phyloP scores from a whole-genome alignment of 2,888 invertebrate species.

The Meghimatium bilineatum region DNA sequence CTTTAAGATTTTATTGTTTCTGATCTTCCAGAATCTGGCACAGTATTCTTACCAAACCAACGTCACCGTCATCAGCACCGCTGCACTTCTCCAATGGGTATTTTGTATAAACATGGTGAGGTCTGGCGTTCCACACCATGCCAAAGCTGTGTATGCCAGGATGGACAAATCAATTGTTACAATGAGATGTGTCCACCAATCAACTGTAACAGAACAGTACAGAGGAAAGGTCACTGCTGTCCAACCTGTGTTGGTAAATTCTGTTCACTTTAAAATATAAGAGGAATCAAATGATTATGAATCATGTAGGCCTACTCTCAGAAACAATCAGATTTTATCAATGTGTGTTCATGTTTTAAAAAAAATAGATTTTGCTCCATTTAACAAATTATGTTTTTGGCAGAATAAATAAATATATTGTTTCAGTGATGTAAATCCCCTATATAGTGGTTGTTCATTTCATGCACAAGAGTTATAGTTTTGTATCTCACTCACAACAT shows the following conservation, averaged over 20 bases:
- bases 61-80: conserved; percentile 25
- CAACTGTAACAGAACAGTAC: conserved; percentile 76
- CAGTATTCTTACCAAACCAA: conserved; percentile 35
- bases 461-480: no score
- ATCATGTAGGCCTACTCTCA: no score
- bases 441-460: no score
- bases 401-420: no score
- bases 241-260: conserved; percentile 78
- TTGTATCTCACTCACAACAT: no score
- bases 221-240: conserved; percentile 79
- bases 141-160: conserved; percentile 78
- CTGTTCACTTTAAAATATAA: background rate
- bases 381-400: no score
- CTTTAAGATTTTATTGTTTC: background rate
- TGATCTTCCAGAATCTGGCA: conserved; percentile 49
- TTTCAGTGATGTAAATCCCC: no score
- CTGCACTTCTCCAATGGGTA: conserved; percentile 57
- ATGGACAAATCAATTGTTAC: conserved; percentile 78
- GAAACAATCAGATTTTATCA: no score
- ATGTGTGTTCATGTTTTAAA: no score
- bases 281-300: no score
- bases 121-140: conserved; percentile 78
- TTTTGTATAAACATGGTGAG: conserved; percentile 71
- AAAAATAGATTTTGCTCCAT: no score
- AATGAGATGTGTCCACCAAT: conserved; percentile 78